Base-by-base conservation (phyloP, 35 echinoderm and acorn worm species). In the Ptychodera flava region DNA sequence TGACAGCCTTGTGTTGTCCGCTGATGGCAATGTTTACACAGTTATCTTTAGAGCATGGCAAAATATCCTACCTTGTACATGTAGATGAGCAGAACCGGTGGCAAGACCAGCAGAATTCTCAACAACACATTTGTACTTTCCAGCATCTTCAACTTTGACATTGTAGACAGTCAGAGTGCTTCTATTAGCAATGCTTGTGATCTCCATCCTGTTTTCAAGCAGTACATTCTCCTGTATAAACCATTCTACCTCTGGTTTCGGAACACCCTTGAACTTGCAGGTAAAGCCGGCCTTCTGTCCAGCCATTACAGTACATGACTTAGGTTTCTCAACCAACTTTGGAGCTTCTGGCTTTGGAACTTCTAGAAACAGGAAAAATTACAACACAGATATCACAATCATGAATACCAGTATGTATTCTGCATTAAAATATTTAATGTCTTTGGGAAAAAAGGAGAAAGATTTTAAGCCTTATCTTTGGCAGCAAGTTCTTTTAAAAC, bases 51-150 rank as follows among this genome's bases (percentile, higher is more conserved):
- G n/a, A n/a, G n/a, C n/a, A n/a, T n/a, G n/a, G 22, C 45, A 12
- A 36, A 16, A 1, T 16, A 35, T 12, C 30, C 0, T 91, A 91
- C 89, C 84, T 86, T 35, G 79, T 36, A 91, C 89, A 76, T 86
- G 78, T 15, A 90, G 77, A 34, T 81, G 77, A 30, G 84, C 89
- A 15, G 84, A 37, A 33, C 78, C 80, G 36, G 84, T 86, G 15
- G 32, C 34, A 31, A 77, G 45, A 0, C 84, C 84, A 28, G 29
- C 16, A 45, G 78, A 22, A 78, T 90, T 90, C 28, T 36, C 37
- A 15, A 86, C 32, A 15, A 85, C 80, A 33, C 89, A 91, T 36
- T 78, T 82, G 79, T 86, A 91, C 76, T 91, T 85, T n/a, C 89
- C 84, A 79, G 64, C 79, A 31, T 91, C 89, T 45, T 77, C 52